phyloP scores from a whole-genome alignment of 2,888 invertebrate species.

The Calephelis perditalis region DNA sequence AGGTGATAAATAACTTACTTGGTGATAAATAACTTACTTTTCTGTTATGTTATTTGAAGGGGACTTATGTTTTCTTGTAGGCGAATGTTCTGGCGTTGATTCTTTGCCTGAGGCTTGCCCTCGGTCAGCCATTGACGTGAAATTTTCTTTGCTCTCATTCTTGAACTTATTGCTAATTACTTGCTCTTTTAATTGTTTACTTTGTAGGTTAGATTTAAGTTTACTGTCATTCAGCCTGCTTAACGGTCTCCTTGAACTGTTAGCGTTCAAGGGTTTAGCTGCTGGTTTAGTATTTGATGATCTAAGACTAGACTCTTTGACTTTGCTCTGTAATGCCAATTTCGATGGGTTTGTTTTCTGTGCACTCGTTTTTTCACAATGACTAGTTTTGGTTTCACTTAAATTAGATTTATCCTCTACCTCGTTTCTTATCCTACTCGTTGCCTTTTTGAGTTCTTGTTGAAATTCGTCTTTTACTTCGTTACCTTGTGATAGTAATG shows the following conservation, averaged over 20 bases:
- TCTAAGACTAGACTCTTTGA: slow-evolving; percentile 73
- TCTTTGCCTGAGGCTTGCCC: slow-evolving; percentile 81
- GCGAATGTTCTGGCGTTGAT: slow-evolving; percentile 80
- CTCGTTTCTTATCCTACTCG: slow-evolving; percentile 71
- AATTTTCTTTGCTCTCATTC: slow-evolving; percentile 49
- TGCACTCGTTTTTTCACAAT: slow-evolving; percentile 51
- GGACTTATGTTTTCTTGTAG: slow-evolving; percentile 57
- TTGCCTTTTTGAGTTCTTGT: slow-evolving; percentile 71
- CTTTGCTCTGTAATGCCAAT: slow-evolving; percentile 55
- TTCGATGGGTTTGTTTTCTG: slow-evolving; percentile 69
- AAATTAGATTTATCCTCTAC: slow-evolving; percentile 67
- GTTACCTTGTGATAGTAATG: slow-evolving; percentile 68
- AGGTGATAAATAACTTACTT: slow-evolving; percentile 43
- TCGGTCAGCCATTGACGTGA: slow-evolving; percentile 59
- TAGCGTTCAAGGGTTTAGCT: slow-evolving; percentile 39
- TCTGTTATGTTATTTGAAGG: slow-evolving; percentile 40
- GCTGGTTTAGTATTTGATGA: slow-evolving; percentile 40
- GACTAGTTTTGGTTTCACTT: slow-evolving; percentile 71
- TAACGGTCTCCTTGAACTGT: slow-evolving; percentile 45
- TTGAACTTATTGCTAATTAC: slow-evolving; percentile 40
- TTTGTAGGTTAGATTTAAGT: slow-evolving; percentile 42
- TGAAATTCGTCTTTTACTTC: slow-evolving; percentile 77
- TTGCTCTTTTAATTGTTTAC: slow-evolving; percentile 39
- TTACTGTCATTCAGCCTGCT: slow-evolving; percentile 54
- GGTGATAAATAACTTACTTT: slow-evolving; percentile 42